Evolutionary conservation across 2,888 invertebrate species (phyloP), one percentile per base, ranked within the genome.

Genomic region (Rambutsinella grinnellia): DNA sequence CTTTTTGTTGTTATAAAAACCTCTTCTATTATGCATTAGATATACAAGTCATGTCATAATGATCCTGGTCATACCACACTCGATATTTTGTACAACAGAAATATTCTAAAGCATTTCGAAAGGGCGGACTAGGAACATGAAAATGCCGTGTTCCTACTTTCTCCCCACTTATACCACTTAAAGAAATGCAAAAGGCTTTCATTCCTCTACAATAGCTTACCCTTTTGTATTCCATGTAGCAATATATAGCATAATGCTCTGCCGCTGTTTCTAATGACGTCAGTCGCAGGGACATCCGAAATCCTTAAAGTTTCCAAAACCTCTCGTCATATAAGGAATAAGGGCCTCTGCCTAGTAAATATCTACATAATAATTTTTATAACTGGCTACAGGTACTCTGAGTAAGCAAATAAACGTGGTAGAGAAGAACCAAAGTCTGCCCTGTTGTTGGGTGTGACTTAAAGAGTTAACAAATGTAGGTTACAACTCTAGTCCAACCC

Each of bases 241-340:
- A 36, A 13, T 36, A 13, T 5, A 36, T n/a, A 36, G 36, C 36
- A 36, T 36, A 8, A 36, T 13, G 36, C n/a, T n/a, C 36, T 36
- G 36, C 36, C 13, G 36, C 36, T 36, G 36, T 36, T 36, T 36
- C 36, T 13, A 58, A 69, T 75, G 75, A 75, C 75, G 75, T 75
- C 60, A 75, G 75, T 75, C 75, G 75, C 75, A 75, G 75, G 68
- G 75, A 68, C 75, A 75, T 68, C 47, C 67, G 75, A 75, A 75
- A 75, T 75, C 75, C 68, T 75, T 75, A 68, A 75, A 75, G 62
- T 75, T 75, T 62, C 26, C 67, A 17, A 67, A 74, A 74, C 67
- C 61, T 47, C 56, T 62, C 49, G 24, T 23, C 10, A 65, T 75
- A 75, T 67, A 74, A 53, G 26, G 23, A 44, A 61, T 67, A 66